phyloP scores from a whole-genome alignment of 2,888 invertebrate species.

The Torymus texanus region DNA sequence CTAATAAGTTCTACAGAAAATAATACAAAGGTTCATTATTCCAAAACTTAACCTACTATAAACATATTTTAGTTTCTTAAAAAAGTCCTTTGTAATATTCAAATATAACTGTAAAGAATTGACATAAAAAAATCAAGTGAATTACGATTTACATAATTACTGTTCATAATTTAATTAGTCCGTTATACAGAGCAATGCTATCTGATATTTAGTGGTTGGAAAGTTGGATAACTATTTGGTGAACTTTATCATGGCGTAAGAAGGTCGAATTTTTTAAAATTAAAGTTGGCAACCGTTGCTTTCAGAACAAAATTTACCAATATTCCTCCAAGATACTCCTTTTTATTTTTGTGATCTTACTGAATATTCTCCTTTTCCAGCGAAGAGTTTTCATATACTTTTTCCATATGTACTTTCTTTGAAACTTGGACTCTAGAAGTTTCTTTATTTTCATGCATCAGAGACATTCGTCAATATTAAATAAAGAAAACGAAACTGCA shows the following conservation, averaged over 20 bases:
- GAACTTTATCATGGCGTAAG: neutral
- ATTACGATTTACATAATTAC: neutral
- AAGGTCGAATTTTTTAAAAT: conserved; percentile 44
- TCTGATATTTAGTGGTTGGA: neutral
- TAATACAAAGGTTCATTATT: no score
- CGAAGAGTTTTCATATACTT: conserved; percentile 15
- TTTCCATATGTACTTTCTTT: conserved; percentile 4
- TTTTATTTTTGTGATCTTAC: conserved; percentile 24
- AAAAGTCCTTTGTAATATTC: no score
- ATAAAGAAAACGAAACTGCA: no score
- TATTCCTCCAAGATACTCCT: neutral
- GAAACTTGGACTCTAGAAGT: conserved; percentile 15
- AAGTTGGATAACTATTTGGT: conserved; percentile 3
- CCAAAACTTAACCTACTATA: no score
- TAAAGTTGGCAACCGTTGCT: conserved; percentile 18
- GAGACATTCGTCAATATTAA: neutral
- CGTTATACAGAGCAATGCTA: neutral
- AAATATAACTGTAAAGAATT: no score
- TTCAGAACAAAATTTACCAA: conserved; percentile 11
- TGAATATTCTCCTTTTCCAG: conserved; percentile 9
- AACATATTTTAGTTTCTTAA: no score
- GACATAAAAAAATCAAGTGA: no score
- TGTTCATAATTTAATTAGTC: conserved; percentile 26
- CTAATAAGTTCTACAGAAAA: no score
- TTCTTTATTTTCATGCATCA: conserved; percentile 22